Evolutionary conservation across 35 echinoderm and acorn worm genomes (phyloP).

Genomic region (Eucidaris tribuloides): DNA sequence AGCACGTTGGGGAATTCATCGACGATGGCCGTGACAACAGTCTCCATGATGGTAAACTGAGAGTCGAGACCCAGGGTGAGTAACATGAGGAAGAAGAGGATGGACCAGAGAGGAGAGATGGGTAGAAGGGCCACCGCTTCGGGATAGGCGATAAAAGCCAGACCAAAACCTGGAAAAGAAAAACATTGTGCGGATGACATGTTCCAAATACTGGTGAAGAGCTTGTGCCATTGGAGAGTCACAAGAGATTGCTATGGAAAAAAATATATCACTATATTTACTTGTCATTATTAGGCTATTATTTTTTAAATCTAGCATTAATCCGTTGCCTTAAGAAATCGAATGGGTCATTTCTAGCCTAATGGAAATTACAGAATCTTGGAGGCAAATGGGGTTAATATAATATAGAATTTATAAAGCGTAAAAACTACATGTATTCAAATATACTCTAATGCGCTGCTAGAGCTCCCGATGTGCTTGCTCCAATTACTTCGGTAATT

Average conservation of each 20-base stretch:
- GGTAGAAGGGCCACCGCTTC: conserved; percentile 65
- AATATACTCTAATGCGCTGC: background rate
- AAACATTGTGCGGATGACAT: background rate
- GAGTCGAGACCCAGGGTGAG: conserved; percentile 65
- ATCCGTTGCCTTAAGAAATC: background rate
- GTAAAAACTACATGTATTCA: background rate
- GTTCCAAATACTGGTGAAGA: background rate
- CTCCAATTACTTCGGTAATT: too few relatives aligned
- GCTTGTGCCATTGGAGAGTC: background rate
- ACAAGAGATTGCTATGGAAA: background rate
- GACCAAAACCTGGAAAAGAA: conserved; percentile 59
- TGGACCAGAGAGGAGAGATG: conserved; percentile 59
- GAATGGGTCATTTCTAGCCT: background rate
- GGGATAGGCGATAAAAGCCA: conserved; percentile 83
- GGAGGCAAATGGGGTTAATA: too few relatives aligned
- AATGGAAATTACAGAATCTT: too few relatives aligned
- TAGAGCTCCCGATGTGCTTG: too few relatives aligned
- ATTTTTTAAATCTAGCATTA: background rate
- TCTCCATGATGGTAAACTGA: conserved; percentile 86
- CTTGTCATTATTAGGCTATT: background rate
- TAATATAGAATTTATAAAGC: too few relatives aligned
- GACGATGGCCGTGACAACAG: conserved; percentile 67
- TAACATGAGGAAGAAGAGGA: conserved; percentile 89
- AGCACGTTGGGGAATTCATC: conserved; percentile 74
- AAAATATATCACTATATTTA: background rate